Percentiles rank a stretch among this genome's conserved stretches.
phyloP scores from a whole-genome alignment of 2,797 vertebrate genomes.

The Manis pentadactyla region DNA sequence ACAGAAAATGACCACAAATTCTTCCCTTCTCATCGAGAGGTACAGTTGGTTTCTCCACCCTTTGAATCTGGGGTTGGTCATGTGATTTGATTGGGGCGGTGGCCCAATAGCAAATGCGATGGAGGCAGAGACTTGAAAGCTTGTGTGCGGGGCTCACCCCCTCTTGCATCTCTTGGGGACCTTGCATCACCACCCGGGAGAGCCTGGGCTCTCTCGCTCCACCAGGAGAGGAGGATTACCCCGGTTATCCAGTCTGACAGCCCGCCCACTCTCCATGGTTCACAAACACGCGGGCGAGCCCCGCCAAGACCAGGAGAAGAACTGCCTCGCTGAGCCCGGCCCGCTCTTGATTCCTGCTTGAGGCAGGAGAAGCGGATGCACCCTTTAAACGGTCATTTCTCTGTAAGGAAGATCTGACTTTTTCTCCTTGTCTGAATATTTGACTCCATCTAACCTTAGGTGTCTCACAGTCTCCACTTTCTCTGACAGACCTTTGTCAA shows the following conservation, averaged over 20 bases:
- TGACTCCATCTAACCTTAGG: background rate
- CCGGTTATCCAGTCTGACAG: background rate
- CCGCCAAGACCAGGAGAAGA: background rate
- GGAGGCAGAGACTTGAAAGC: background rate
- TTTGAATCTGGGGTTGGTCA: background rate
- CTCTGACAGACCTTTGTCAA: background rate
- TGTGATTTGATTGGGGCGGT: background rate
- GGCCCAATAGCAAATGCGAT: background rate
- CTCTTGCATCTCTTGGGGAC: background rate
- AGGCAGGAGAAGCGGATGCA: background rate
- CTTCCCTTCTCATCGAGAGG: background rate
- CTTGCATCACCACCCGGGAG: background rate
- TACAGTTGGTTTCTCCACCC: background rate
- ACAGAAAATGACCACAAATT: background rate
- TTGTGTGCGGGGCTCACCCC: background rate
- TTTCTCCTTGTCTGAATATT: background rate
- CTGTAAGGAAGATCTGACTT: background rate
- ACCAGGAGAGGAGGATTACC: background rate
- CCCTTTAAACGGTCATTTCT: background rate
- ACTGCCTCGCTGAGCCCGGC: slow-evolving; percentile 28
- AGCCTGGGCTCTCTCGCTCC: background rate
- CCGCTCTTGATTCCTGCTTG: background rate
- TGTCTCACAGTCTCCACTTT: background rate
- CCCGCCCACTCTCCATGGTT: background rate
- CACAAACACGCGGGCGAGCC: background rate